phyloP scores from a whole-genome alignment of 2,888 invertebrate species.

The Acleris emargana region DNA sequence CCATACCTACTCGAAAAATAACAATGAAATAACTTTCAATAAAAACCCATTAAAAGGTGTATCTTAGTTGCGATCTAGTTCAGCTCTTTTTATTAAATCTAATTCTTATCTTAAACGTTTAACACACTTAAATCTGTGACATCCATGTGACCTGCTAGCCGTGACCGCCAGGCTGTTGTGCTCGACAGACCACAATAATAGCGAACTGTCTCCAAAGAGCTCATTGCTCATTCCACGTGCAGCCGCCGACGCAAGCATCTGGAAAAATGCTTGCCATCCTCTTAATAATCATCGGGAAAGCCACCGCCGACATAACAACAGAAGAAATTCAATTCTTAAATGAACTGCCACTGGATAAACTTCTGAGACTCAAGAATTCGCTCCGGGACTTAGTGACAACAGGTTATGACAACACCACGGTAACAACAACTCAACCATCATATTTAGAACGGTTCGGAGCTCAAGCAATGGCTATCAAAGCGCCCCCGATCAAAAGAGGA shows the following conservation, averaged over 20 bases:
- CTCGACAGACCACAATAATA: slow-evolving; percentile 67
- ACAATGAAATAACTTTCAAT: too few species aligned
- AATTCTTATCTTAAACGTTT: slow-evolving; percentile 14
- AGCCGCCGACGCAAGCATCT: slow-evolving; percentile 48
- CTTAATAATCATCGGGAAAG: slow-evolving; percentile 44
- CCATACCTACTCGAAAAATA: too few species aligned
- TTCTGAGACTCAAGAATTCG: slow-evolving; percentile 85
- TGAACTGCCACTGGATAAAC: slow-evolving; percentile 87
- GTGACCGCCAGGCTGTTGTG: slow-evolving; percentile 60
- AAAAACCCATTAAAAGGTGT: too few species aligned
- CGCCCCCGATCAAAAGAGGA: slow-evolving; percentile 63
- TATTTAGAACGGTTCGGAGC: slow-evolving; percentile 66
- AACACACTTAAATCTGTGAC: slow-evolving; percentile 25
- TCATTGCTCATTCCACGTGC: slow-evolving; percentile 46
- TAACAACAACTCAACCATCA: slow-evolving; percentile 47
- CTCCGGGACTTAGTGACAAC: slow-evolving; percentile 60
- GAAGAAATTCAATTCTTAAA: slow-evolving; percentile 83
- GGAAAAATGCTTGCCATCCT: slow-evolving; percentile 54
- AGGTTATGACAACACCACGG: slow-evolving; percentile 58
- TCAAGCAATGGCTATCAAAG: slow-evolving; percentile 71
- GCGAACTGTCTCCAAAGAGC: slow-evolving; percentile 41
- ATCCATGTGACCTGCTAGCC: slow-evolving; percentile 48
- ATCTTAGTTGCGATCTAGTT: background rate
- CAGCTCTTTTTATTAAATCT: background rate
- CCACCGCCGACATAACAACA: slow-evolving; percentile 52